Evolutionary conservation across 2,797 vertebrate genomes (phyloP).

Genomic region (Hylomyscus alleni): DNA sequence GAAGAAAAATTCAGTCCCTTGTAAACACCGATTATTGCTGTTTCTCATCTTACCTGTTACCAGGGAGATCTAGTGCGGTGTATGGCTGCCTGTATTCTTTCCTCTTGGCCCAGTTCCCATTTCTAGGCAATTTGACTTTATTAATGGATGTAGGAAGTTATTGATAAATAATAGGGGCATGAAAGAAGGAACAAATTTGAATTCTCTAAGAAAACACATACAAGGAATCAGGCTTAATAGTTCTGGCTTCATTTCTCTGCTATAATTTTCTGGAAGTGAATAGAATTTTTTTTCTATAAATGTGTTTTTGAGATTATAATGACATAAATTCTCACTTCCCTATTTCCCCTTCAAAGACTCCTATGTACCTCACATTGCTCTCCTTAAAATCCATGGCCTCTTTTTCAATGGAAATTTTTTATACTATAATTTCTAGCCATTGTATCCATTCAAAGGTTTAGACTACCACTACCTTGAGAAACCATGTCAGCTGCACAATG

Average conservation of each 20-base stretch:
- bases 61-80: background rate
- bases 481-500: background rate
- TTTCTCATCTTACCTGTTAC: background rate
- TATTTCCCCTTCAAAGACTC: background rate
- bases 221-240: background rate
- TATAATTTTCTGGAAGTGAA: background rate
- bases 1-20: slow-evolving; percentile 19
- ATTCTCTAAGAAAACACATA: background rate
- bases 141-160: background rate
- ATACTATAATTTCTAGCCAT: background rate
- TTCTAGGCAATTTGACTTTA: background rate
- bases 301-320: background rate
- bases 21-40: background rate
- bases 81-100: background rate
- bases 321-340: background rate
- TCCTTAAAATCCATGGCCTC: background rate
- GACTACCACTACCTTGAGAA: background rate
- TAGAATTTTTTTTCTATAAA: background rate
- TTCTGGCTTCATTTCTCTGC: background rate
- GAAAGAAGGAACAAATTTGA: background rate
- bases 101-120: background rate
- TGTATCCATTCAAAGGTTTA: background rate
- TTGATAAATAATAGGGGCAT: background rate
- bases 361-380: background rate
- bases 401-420: slow-evolving; percentile 9